Evolutionary conservation across 2,888 invertebrate species (phyloP), one percentile per base, ranked within the genome.

Genomic region (Nephrotoma flavescens): DNA sequence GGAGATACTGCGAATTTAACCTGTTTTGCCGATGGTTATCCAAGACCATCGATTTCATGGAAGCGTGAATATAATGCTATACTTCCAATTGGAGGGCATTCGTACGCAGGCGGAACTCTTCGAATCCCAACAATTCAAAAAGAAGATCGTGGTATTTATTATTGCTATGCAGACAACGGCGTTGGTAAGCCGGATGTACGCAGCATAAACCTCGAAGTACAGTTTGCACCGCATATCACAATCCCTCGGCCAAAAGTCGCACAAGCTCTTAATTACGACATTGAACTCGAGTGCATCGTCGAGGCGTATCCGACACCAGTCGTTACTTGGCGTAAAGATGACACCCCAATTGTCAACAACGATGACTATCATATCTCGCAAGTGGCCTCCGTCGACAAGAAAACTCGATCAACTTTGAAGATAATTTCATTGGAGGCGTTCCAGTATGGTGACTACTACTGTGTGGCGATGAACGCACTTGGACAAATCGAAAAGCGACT

Each of bases 21-120:
- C 88, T 97, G 97, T 89, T 93, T 94, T 86, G 96, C 96, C 0
- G 94, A 94, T 88, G 97, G 97, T 0, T 96, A 95, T 90, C 97
- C 97, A 0, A 93, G 94, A 89, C 96, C 96, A 0, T 93, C 93
- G 86, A 92, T 95, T 15, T 92, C 93, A 0, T 95, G 95, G 95
- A 93, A 94, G 87, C 94, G 94, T 84, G 93, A 94, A 91, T 94
- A 94, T 85, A 93, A 95, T 88, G 93, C 93, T 7, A 90, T 92
- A 11, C 90, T 92, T 90, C 91, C 92, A 0, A 89, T 89, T 4
- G 91, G 91, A 0, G 91, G 91, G 4, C 89, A 89, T 83, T 85
- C 87, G 11, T 87, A n/a, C 52, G 88, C 89, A 31, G 92, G 91
- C 4, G 90, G 89, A 7, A 89, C 89, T 6, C 87, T 91, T 6